phyloP scores from a whole-genome alignment of 2,797 vertebrate genomes.

The Sebastes variabilis region DNA sequence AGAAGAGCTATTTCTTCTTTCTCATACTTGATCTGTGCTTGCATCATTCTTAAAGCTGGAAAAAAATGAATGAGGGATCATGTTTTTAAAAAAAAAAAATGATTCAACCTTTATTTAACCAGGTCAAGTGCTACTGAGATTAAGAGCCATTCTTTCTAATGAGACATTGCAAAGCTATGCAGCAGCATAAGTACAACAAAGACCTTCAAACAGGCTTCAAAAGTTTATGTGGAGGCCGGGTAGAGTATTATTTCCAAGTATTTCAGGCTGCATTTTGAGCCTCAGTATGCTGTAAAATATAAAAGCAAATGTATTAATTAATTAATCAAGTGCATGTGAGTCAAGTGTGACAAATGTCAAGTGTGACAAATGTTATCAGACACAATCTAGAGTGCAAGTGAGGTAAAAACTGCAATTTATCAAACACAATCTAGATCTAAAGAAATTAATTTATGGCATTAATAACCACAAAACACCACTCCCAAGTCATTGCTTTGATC shows the following conservation, averaged over 20 bases:
- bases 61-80: not conserved
- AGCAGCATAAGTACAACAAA: not conserved
- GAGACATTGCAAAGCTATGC: not conserved
- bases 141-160: not conserved
- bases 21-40: not conserved
- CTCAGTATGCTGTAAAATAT: not conserved
- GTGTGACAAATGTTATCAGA: not conserved
- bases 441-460: not conserved
- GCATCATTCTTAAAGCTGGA: not conserved
- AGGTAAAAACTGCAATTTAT: not conserved
- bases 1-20: not conserved
- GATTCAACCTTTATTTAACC: not conserved
- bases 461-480: not conserved
- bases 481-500: constrained; percentile 13
- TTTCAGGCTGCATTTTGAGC: not conserved
- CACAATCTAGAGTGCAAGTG: not conserved
- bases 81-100: not conserved
- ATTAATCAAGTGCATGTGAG: not conserved
- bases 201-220: not conserved
- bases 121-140: constrained; percentile 3
- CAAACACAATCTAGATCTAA: not conserved
- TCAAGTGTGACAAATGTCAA: not conserved
- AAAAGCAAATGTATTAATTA: not conserved
- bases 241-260: not conserved
- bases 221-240: not conserved